phyloP scores from a whole-genome alignment of 2,888 invertebrate species.

The Mythimna pallens region DNA sequence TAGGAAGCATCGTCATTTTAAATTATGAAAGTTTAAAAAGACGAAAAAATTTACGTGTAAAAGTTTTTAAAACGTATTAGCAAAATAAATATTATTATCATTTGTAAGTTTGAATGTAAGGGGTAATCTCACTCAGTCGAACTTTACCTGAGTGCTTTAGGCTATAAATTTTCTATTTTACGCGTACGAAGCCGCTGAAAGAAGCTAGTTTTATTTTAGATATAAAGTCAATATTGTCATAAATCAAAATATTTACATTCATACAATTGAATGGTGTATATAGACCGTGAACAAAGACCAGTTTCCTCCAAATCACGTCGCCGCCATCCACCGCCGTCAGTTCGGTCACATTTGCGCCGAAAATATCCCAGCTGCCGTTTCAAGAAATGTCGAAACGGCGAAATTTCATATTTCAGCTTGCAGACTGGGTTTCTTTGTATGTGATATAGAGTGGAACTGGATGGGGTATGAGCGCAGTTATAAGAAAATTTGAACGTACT shows the following conservation, averaged over 20 bases:
- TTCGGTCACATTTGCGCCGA: conserved; percentile 44
- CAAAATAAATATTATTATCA: too few relatives aligned
- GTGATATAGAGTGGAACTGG: conserved; percentile 5
- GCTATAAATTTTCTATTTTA: too few relatives aligned
- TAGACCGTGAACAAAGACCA: conserved; percentile 27
- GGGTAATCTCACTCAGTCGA: too few relatives aligned
- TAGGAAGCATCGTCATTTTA: too few relatives aligned
- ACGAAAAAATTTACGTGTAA: too few relatives aligned
- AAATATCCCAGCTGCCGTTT: conserved; percentile 58
- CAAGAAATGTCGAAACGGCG: conserved; percentile 57
- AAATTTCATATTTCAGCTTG: conserved; percentile 62
- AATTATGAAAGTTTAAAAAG: too few relatives aligned
- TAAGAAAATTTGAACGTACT: background rate
- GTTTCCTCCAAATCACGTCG: conserved; percentile 32
- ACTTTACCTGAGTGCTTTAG: too few relatives aligned
- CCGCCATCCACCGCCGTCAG: conserved; percentile 23
- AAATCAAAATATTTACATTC: conserved; percentile 8
- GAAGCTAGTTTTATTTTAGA: background rate
- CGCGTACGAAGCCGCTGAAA: too few relatives aligned
- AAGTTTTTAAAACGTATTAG: too few relatives aligned
- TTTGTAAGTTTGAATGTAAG: too few relatives aligned
- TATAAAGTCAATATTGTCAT: background rate
- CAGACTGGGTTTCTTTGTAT: conserved; percentile 33
- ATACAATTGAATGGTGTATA: conserved; percentile 25
- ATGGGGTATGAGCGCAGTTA: conserved; percentile 10